A percentile compares a stretch with the other conserved stretches of the same genome.
Conservation (phyloP, 2,113 vertebrate species). For the Ictalurus punctatus region DNA sequence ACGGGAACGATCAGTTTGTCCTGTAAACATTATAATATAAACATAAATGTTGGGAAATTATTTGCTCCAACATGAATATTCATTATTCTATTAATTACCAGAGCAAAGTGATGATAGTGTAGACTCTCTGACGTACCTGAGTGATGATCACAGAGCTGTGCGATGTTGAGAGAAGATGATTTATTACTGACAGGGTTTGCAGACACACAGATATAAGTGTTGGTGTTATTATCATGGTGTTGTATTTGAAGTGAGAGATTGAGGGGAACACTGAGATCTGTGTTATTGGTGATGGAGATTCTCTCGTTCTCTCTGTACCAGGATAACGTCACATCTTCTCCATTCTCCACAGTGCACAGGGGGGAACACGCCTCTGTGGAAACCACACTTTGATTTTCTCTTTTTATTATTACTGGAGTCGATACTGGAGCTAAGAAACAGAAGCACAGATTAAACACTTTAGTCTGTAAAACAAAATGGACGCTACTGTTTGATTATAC, state of each 20-base stretch:
- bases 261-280: slow-evolving; percentile 18
- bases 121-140: neutral
- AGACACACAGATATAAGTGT: slow-evolving; percentile 23
- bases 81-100: neutral
- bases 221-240: neutral
- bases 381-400: neutral
- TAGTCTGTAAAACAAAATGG: neutral
- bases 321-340: neutral
- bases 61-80: too few relatives aligned
- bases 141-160: neutral
- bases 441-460: slow-evolving; percentile 32
- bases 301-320: slow-evolving; percentile 16
- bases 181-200: slow-evolving; percentile 25
- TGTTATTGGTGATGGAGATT: slow-evolving; percentile 21
- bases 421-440: slow-evolving; percentile 19
- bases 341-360: slow-evolving; percentile 44
- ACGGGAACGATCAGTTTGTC: neutral
- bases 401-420: slow-evolving; percentile 7
- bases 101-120: neutral
- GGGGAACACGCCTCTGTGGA: neutral
- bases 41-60: neutral
- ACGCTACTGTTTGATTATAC: neutral
- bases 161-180: neutral
- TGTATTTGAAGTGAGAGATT: slow-evolving; percentile 4
- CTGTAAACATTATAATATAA: neutral